Base-by-base conservation (phyloP, 2,113 vertebrate species). In the Opisthocomus hoazin region DNA sequence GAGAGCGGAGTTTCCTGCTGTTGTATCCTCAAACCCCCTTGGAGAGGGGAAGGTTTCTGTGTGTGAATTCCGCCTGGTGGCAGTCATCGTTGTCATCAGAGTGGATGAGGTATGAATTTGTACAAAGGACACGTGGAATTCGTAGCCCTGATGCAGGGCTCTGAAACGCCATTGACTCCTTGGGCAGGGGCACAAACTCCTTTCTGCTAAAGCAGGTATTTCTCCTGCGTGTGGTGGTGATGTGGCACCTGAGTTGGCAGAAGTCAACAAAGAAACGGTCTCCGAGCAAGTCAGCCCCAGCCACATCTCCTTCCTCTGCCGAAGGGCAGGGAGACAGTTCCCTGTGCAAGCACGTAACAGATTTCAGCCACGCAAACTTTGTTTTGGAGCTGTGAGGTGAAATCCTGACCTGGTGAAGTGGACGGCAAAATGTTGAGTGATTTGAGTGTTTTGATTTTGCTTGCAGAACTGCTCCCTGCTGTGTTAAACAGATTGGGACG, bases 261-360 rank as follows among this genome's bases (percentile, higher is more conserved):
- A 45, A 92, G 19, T 53, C 36, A 27, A 12, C 29, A 27, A 14
- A 30, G 56, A 66, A 68, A 48, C 0, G 1, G 5, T 7, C 10
- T 58, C 19, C 0, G 15, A 57, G 73, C 46, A 12, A 32, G 10
- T 22, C 13, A 4, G 5, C 46, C 50, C 29, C 48, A 2, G 7
- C 45, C 1, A 1, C 29, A 4, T 32, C 50, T 50, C 39, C 32
- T 45, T 34, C 19, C 43, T 50, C 26, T 53, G 26, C 26, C n/a
- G 5, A 6, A 16, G 24, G 9, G 24, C 32, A 39, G n/a, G 32
- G 15, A 46, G 10, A 12, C 36, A 14, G 12, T 6, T 65, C 54
- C 58, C n/a, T 20, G 32, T 4, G 56, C 12, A 6, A 27, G 41
- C 29, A 66, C 0, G 6, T 1, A 11, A 21, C 0, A 0, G n/a